Evolutionary conservation across 2,113 vertebrate genomes (phyloP), one percentile per base, ranked within the genome.

Genomic region (Rattus norvegicus): DNA sequence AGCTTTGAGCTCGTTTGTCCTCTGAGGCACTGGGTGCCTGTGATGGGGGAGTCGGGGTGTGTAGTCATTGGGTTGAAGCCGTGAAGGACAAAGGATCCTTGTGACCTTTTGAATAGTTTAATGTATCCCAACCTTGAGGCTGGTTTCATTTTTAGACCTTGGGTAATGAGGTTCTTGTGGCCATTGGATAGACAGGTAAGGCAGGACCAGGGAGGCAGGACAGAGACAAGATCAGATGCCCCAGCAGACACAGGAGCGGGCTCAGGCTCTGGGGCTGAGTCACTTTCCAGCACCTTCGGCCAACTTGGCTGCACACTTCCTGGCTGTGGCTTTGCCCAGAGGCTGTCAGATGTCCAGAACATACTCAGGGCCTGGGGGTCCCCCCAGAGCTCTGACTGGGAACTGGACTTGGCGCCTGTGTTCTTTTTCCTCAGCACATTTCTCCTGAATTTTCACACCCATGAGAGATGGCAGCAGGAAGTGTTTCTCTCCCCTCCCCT

Each of bases 51-150:
- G 4, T 5, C 0, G 84, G 33, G 24, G 63, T 24, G 47, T 72
- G 7, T 5, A 1, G 11, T 1, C 61, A 2, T 1, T 14, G 28
- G 36, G 61, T 30, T 2, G 43, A 69, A 22, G 2, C 30, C 17
- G 0, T 5, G 0, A 75, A 7, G 20, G 43, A 26, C 0, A 0
- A 4, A 52, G 0, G 49, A 52, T 20, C 43, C 43, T 36, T 0
- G 7, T 4, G 49, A 12, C 54, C 2, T 30, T 77, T 26, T 81
- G 9, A 1, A 2, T 0, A 2, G 39, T 9, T 12, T 0, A 69
- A 11, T 43, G 52, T 0, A 0, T 36, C 26, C 20, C 0, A 26
- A 0, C 54, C 26, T 4, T 1, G 20, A 5, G 26, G 43, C 28
- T 13, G 26, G 86, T 70, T 61, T 49, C 63, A 19, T n/a, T 11